These are phyloP conservation scores for Arctopsyche grandis DNA, from an alignment of 1,140 invertebrate genomes.

Conservation along the genomic window DNA sequence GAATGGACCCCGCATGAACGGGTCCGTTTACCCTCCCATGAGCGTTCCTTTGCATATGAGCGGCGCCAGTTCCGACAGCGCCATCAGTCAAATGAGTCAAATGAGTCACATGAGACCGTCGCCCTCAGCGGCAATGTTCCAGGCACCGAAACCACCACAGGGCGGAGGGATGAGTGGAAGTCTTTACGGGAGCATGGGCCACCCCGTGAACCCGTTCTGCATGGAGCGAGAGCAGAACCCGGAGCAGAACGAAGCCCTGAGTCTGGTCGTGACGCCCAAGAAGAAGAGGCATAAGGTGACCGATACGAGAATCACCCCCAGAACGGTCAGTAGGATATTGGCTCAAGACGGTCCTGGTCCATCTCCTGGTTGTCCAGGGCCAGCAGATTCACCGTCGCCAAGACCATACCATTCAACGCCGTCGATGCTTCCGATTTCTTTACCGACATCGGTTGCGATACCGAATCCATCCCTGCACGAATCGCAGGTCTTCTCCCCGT, in stretches of 20 bases:
- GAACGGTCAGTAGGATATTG: conserved; percentile 86
- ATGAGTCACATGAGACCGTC: conserved; percentile 76
- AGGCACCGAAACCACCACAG: conserved; percentile 79
- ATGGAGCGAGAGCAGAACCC: conserved; percentile 74
- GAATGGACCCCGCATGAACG: conserved; percentile 67
- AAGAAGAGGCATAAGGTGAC: conserved; percentile 98
- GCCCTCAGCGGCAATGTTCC: conserved; percentile 78
- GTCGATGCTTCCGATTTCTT: conserved; percentile 84
- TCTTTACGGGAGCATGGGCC: conserved; percentile 66
- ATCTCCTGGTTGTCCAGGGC: conserved; percentile 66
- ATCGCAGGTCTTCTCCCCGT: conserved; percentile 92
- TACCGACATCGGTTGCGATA: conserved; percentile 94
- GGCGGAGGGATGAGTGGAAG: conserved; percentile 72
- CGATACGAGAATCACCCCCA: conserved; percentile 92
- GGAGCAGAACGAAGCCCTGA: conserved; percentile 94
- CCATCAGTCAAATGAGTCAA: conserved; percentile 72
- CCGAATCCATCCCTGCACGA: conserved; percentile 95
- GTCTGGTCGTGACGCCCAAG: conserved; percentile 92
- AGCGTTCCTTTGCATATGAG: conserved; percentile 68
- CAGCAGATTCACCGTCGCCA: conserved; percentile 73
- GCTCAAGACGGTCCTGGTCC: conserved; percentile 81
- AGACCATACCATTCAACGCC: conserved; percentile 79
- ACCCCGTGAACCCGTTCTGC: conserved; percentile 76
- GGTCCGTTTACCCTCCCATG: conserved; percentile 67
- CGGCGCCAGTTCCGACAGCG: conserved; percentile 61